A percentile compares a stretch with the other conserved stretches of the same genome.
Evolutionary conservation across 2,113 vertebrate species (phyloP).

Genomic region (Mirza zaza): DNA sequence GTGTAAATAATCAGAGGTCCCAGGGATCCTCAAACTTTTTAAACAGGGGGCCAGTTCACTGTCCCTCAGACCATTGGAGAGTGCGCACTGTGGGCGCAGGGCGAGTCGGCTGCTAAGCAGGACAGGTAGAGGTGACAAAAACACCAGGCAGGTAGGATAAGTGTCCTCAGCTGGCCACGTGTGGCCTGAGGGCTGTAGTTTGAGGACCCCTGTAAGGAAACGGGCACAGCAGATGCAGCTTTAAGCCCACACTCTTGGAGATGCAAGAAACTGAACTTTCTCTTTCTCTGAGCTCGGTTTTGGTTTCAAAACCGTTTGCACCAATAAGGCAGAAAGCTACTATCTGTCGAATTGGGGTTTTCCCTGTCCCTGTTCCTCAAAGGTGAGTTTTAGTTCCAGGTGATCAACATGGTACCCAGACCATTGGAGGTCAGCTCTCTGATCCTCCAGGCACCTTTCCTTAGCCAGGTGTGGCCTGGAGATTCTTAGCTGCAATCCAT

Average conservation of each 20-base stretch:
- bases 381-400: neutral
- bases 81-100: too few relatives aligned
- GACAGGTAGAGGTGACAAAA: too few relatives aligned
- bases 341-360: neutral
- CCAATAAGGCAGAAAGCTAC: neutral
- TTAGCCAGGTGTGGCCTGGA: neutral
- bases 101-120: too few relatives aligned
- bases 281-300: neutral
- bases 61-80: too few relatives aligned
- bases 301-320: neutral
- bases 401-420: neutral
- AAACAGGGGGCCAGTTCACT: too few relatives aligned
- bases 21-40: too few relatives aligned
- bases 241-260: neutral
- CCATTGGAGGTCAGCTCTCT: neutral
- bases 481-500: rapidly evolving
- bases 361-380: neutral
- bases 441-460: neutral
- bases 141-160: too few relatives aligned
- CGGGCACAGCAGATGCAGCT: rapidly evolving
- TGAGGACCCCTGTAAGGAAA: neutral
- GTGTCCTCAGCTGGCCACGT: too few relatives aligned
- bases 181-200: too few relatives aligned
- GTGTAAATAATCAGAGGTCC: neutral
- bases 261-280: neutral